Evolutionary conservation across 37 sponge, comb jelly and placozoan genomes (phyloP), one percentile per base, ranked within the genome.

Genomic region (Chondrosia reniformis): DNA sequence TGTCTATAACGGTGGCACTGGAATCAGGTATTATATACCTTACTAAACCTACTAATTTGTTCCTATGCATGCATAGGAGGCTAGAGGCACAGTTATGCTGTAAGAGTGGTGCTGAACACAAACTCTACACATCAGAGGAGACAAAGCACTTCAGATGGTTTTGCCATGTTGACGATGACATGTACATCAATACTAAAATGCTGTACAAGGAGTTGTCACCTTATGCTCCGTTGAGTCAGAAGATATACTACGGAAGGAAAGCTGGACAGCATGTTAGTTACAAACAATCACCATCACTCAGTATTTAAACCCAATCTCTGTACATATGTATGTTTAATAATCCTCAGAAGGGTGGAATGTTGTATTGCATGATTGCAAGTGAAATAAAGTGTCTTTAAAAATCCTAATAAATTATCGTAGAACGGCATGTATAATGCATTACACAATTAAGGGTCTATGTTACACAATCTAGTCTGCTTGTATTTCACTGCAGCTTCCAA

Each of bases 181-280:
- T 61, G 63, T 61, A 61, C 63, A 61, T 61, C 63, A 61, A 61
- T 28, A 9, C n/a, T 8, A 12, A 12, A 8, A 28, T 28, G n/a
- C 63, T 61, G 25, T 61, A 61, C 63, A 24, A 8, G 27, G 27
- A 24, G 63, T 28, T 61, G 25, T 9, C 13, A 12, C 25, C 27
- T 12, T 61, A 61, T 22, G 7, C 27, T 24, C 63, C 63, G 27
- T 8, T 9, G 7, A 12, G 27, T 9, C 27, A 61, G 63, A 61
- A 61, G 63, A 28, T 61, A 8, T 61, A 61, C 63, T 61, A 25
- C n/a, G 63, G 63, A 61, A 61, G 63, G 63, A 61, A 61, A 61
- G 27, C 27, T 8, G n/a, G 27, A 25, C 63, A 61, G 8, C 13
- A 28, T 22, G 63, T 61, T 8, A 61, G 63, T 61, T n/a, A n/a